Conservation (phyloP, 2,888 invertebrate genomes). For the Argyra leucocephala region DNA sequence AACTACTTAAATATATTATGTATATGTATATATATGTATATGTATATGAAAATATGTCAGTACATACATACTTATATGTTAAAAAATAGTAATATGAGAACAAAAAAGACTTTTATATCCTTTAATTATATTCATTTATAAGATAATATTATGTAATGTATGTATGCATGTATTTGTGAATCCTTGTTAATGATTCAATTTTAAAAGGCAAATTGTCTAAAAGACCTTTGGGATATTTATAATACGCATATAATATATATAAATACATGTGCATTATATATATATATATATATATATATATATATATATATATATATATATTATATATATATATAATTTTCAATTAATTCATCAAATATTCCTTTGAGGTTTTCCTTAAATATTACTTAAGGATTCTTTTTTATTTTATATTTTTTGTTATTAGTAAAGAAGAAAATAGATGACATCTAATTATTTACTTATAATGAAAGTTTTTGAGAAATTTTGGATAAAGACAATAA, state of each 20-base stretch:
- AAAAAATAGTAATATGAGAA: not conserved
- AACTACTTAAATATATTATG: too few species aligned
- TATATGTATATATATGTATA: not conserved
- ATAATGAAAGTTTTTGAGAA: not conserved
- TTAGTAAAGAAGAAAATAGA: not conserved
- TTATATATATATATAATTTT: not conserved
- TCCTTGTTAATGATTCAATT: conserved; percentile 2
- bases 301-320: not conserved
- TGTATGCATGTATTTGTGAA: not conserved
- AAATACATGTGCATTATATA: not conserved
- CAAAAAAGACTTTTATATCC: not conserved
- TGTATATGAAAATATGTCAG: not conserved
- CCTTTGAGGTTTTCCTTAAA: not conserved
- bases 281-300: not conserved
- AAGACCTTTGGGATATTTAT: not conserved
- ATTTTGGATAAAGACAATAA: too few species aligned
- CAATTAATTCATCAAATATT: conserved; percentile 6
- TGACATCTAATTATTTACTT: not conserved
- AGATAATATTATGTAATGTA: not conserved
- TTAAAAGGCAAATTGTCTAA: not conserved
- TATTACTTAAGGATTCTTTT: not conserved
- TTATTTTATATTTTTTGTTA: not conserved
- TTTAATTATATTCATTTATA: not conserved
- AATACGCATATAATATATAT: not conserved
- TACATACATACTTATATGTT: not conserved